Evolutionary conservation across 2,888 invertebrate genomes (phyloP).

Genomic region (Octodonta nipae): DNA sequence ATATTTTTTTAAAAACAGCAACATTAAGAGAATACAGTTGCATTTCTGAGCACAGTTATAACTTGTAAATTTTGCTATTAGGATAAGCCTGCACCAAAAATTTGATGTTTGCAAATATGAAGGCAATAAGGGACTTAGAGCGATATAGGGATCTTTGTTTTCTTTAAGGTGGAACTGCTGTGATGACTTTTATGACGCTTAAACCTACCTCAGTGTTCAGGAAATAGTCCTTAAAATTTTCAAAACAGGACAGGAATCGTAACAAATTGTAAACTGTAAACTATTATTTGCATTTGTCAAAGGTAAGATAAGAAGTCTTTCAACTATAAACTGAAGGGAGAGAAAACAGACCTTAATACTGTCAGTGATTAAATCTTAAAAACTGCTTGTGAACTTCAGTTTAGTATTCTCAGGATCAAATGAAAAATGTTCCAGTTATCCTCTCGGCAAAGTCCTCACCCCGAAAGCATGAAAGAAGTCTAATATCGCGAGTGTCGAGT

Average conservation of each 20-base stretch:
- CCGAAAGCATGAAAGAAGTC: too few species aligned
- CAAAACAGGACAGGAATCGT: too few species aligned
- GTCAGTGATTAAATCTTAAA: too few species aligned
- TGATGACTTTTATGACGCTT: slow-evolving; percentile 11
- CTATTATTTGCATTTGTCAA: slow-evolving; percentile 1
- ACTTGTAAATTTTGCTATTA: too few species aligned
- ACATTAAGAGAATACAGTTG: slow-evolving; percentile 7
- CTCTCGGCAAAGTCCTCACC: too few species aligned
- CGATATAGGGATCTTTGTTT: too few species aligned
- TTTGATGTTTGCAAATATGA: too few species aligned
- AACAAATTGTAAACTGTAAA: slow-evolving; percentile 3
- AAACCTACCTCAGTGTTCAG: slow-evolving; percentile 11
- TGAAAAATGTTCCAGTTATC: slow-evolving; percentile 21
- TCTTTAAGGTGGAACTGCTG: slow-evolving; percentile 2
- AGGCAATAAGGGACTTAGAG: slow-evolving; percentile 4
- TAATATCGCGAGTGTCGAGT: too few species aligned
- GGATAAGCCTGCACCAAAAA: too few species aligned
- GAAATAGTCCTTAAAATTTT: too few species aligned
- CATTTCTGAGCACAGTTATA: neutral
- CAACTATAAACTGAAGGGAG: slow-evolving; percentile 15
- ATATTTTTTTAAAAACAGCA: slow-evolving; percentile 4
- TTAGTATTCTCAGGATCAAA: slow-evolving; percentile 29
- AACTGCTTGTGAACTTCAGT: slow-evolving; percentile 15
- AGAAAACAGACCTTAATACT: slow-evolving; percentile 12
- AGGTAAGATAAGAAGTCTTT: slow-evolving; percentile 9